Evolutionary conservation across 2,888 invertebrate species (phyloP), one percentile per base, ranked within the genome.

Genomic region (Endomychus coccineus): DNA sequence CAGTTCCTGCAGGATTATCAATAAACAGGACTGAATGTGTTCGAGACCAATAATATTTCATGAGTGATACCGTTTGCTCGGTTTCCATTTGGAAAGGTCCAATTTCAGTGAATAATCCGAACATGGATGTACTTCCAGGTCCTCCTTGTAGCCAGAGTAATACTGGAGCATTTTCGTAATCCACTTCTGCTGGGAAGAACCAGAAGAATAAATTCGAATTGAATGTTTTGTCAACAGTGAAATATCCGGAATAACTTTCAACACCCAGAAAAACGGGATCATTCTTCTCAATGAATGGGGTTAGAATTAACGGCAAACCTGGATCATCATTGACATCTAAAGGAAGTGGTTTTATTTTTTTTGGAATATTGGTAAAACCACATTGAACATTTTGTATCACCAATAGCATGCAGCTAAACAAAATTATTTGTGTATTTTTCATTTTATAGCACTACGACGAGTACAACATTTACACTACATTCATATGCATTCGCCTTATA

Each of bases 1-100:
- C 94, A 2, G 90, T 84, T 2, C 91, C 90, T 1, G 88, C 94
- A 0, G 94, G 94, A 63, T 90, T 94, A 61, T 95, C 94, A 36
- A 95, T 83, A 60, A 87, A 95, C 35, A 95, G 74, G 24, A 94
- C 65, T 49, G 83, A 80, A 60, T 87, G 86, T 6, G 77, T 77
- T 23, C 74, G 66, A 36, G 78, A 81, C 94, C 94, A 95, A 10
- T 80, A 77, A 45, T 78, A 78, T 46, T n/a, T n/a, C n/a, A n/a
- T n/a, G n/a, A n/a, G n/a, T n/a, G n/a, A n/a, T n/a, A n/a, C n/a
- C n/a, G 9, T 30, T 7, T 33, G 31, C 16, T 28, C 34, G 24
- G 27, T 27, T 30, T 23, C 12, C 16, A 40, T 6, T 12, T 35
- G 12, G 2, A 44, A 42, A 12, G 90, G 90, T 0, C 90, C 83